Evolutionary conservation across 2,797 vertebrate genomes (phyloP).

Genomic region (Manis javanica): DNA sequence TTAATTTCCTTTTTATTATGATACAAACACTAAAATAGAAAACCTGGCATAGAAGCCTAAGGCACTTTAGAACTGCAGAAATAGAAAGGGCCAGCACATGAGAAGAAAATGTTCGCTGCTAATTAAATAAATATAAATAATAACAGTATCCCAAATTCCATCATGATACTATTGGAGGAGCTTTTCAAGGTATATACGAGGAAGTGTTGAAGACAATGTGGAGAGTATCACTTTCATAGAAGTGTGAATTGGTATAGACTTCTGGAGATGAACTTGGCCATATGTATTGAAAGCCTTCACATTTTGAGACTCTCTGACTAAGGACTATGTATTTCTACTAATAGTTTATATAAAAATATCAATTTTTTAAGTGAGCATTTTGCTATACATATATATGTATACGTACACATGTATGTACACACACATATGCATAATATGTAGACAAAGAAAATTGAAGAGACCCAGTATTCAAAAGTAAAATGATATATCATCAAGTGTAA

Average conservation of each 20-base stretch:
- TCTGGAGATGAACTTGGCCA: not conserved
- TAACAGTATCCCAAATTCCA: not conserved
- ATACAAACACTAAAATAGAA: not conserved
- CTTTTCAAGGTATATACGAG: not conserved
- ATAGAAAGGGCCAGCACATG: not conserved
- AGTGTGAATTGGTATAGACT: not conserved
- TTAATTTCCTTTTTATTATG: not conserved
- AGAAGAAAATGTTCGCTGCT: not conserved
- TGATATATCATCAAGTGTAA: not conserved
- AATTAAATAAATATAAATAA: not conserved
- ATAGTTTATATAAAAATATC: not conserved
- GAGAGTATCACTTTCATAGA: no score
- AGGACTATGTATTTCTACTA: not conserved
- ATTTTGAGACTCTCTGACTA: not conserved
- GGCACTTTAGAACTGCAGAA: not conserved
- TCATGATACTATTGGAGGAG: not conserved
- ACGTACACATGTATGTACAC: not conserved
- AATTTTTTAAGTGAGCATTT: not conserved
- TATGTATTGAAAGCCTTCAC: not conserved
- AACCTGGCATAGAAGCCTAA: not conserved
- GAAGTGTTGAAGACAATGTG: fast-evolving
- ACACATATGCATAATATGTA: not conserved
- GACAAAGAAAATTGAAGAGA: not conserved
- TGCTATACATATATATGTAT: not conserved
- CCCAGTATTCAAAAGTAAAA: not conserved